Evolutionary conservation across 2,888 invertebrate species (phyloP).

Genomic region (Agonopterix alstromeriana): DNA sequence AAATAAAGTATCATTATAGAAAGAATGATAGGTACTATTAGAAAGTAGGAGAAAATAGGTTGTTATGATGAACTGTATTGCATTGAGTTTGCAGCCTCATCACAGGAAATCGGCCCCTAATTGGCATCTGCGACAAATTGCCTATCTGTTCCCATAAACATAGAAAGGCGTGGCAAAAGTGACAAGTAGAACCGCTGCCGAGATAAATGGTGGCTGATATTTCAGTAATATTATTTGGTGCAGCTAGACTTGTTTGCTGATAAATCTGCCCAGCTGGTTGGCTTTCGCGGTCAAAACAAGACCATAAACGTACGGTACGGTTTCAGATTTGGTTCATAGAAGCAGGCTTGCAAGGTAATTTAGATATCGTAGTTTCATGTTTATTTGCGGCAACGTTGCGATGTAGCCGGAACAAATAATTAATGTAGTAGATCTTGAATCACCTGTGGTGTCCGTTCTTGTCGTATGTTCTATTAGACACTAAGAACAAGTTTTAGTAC

Average conservation of each 20-base stretch:
- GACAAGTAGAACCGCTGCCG: neutral
- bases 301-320: too few relatives aligned
- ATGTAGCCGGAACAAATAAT: too few relatives aligned
- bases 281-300: too few relatives aligned
- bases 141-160: conserved; percentile 1
- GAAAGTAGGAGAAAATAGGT: conserved; percentile 25
- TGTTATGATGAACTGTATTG: neutral
- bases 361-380: neutral
- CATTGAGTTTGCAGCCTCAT: neutral
- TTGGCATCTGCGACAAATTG: conserved; percentile 6
- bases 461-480: too few relatives aligned
- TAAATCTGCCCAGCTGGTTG: too few relatives aligned
- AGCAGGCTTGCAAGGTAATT: too few relatives aligned
- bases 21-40: conserved; percentile 29
- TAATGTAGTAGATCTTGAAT: too few relatives aligned
- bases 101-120: conserved; percentile 7
- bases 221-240: too few relatives aligned
- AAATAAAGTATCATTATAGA: conserved; percentile 32
- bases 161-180: neutral
- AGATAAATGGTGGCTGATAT: neutral
- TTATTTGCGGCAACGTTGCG: neutral
- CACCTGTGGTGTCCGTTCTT: too few relatives aligned
- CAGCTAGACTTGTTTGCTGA: too few relatives aligned
- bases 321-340: too few relatives aligned
- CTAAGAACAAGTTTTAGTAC: too few relatives aligned